Evolutionary conservation across 2,888 invertebrate genomes (phyloP), one percentile per base, ranked within the genome.

Genomic region (Julus scandinavius): DNA sequence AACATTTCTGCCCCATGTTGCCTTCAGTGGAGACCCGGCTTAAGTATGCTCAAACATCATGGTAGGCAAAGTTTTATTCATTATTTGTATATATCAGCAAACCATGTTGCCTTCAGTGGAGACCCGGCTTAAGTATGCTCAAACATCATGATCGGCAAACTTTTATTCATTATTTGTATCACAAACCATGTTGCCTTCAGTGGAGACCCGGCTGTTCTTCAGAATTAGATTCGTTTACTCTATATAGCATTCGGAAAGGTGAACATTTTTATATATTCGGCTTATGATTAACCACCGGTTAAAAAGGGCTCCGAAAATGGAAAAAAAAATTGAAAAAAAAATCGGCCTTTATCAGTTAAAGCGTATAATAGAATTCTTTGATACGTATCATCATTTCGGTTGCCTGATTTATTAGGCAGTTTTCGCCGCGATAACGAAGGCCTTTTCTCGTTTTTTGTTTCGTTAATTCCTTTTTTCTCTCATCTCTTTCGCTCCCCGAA

Each of bases 371-470:
- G 84, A 41, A 41, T 84, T 84, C 84, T 4, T 84, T 84, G 84
- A 84, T 84, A 41, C 41, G 38, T 84, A 84, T 84, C 84, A 38
- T 41, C 84, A 84, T 84, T 38, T 41, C 38, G 58, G 41, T 84
- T 84, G 84, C 41, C 84, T 84, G 84, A 84, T 84, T 84, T 84
- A 84, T 84, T 84, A 84, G 41, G 84, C 84, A 84, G 84, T 84
- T 84, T 84, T 2, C 38, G 41, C 38, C 38, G 15, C 41, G 84
- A 84, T 84, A 84, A 84, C 40, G 20, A 58, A 58, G 58, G 38
- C 13, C 38, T 84, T 84, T 84, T 84, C 38, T 84, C 29, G 38
- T 84, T 84, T 84, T 84, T 84, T 84, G 38, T 84, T 41, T 84
- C 84, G 84, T 84, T 84, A 41, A 84, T 58, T 58, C 58, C 7